phyloP scores from a whole-genome alignment of 2,888 invertebrate species.

The Chrysolina americana region DNA sequence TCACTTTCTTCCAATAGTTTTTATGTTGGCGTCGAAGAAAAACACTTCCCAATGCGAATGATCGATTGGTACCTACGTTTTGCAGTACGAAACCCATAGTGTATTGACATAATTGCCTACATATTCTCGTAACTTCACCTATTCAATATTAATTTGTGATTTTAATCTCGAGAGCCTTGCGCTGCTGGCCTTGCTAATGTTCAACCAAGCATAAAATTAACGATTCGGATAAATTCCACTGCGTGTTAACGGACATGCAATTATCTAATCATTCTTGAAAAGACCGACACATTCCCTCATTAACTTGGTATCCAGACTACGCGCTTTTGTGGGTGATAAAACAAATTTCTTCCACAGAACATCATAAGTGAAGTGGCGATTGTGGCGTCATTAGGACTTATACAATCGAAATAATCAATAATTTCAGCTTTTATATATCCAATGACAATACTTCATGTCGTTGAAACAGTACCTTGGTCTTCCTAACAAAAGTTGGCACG shows the following conservation, averaged over 20 bases:
- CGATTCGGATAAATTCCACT: constrained; percentile 4
- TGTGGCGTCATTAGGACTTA: not conserved
- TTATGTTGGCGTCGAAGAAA: too few relatives aligned
- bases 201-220: constrained; percentile 10
- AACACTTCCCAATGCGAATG: too few relatives aligned
- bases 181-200: not conserved
- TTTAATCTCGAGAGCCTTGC: not conserved
- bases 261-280: not conserved
- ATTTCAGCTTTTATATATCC: too few relatives aligned
- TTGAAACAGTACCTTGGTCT: too few relatives aligned
- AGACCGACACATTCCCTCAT: constrained; percentile 5
- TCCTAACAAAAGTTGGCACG: too few relatives aligned
- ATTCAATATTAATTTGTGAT: not conserved
- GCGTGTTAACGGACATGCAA: not conserved
- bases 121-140: too few relatives aligned
- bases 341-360: not conserved
- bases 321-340: not conserved
- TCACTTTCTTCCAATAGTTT: too few relatives aligned
- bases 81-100: too few relatives aligned
- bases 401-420: not conserved
- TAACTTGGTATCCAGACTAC: not conserved
- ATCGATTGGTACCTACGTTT: too few relatives aligned
- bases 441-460: too few relatives aligned
- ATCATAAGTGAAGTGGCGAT: not conserved
- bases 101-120: too few relatives aligned